Percentiles rank a stretch among this genome's conserved stretches.
Evolutionary conservation across 2,888 invertebrate genomes (phyloP).

Genomic region (Dynastes tityus): DNA sequence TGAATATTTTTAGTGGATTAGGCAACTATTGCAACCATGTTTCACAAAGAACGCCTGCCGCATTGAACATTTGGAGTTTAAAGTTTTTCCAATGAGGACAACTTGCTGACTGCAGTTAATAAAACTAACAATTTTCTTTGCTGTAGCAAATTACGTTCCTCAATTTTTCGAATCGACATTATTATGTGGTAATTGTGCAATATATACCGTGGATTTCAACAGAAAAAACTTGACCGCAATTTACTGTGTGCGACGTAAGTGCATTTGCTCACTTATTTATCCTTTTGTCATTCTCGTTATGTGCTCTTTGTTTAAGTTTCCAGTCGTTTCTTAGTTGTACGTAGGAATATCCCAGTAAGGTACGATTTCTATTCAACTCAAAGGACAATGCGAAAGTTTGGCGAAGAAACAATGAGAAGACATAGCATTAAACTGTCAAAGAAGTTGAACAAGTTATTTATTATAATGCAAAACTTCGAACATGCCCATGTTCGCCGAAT

Average conservation of each 20-base stretch:
- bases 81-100: no score
- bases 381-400: conserved; percentile 54
- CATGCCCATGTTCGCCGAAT: background rate
- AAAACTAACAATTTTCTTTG: no score
- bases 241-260: background rate
- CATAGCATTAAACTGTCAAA: conserved; percentile 60
- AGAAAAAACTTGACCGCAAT: background rate
- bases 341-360: conserved; percentile 39
- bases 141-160: no score
- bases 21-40: no score
- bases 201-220: no score
- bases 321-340: conserved; percentile 33
- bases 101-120: no score
- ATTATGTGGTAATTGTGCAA: no score
- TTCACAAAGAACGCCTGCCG: no score
- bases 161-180: no score
- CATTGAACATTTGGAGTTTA: no score
- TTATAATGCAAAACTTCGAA: conserved; percentile 56
- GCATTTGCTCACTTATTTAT: background rate
- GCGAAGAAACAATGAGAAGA: conserved; percentile 57
- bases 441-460: conserved; percentile 60
- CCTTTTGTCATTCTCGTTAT: background rate
- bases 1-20: no score
- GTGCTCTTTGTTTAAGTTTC: conserved; percentile 37
- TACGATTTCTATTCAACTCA: conserved; percentile 47